Conservation (phyloP, 2,888 invertebrate species). For the Tridacna gigas region DNA sequence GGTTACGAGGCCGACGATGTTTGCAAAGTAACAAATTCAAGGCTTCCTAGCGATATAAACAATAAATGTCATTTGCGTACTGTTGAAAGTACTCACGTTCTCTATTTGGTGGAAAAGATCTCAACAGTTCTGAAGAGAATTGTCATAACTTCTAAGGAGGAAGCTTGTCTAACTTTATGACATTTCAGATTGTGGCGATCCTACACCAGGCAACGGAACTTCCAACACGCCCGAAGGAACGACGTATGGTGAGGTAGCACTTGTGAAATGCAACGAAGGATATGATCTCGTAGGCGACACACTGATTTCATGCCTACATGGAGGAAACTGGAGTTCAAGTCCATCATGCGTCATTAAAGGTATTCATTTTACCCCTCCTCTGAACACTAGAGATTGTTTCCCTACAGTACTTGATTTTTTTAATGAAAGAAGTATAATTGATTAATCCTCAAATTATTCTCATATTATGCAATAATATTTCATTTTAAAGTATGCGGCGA, state of each 20-base stretch:
- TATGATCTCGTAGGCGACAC: slow-evolving; percentile 19
- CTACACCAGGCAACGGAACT: slow-evolving; percentile 22
- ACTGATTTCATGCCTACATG: not conserved
- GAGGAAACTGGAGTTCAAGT: slow-evolving; percentile 32
- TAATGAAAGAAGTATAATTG: too few species aligned
- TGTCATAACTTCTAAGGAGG: too few species aligned
- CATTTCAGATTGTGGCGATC: slow-evolving; percentile 39
- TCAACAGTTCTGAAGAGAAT: too few species aligned
- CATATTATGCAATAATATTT: not conserved
- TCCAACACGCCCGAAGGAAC: slow-evolving; percentile 18
- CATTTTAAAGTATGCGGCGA: slow-evolving; percentile 7
- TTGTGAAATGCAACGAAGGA: slow-evolving; percentile 31
- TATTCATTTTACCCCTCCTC: not conserved
- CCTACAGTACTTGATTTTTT: too few species aligned
- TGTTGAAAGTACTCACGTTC: too few species aligned
- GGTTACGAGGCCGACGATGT: too few species aligned
- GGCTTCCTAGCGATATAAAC: too few species aligned
- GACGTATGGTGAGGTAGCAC: slow-evolving; percentile 11
- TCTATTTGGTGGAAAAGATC: too few species aligned
- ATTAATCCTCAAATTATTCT: not conserved
- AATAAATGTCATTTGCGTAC: too few species aligned
- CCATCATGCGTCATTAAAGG: slow-evolving; percentile 35
- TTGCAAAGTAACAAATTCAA: too few species aligned
- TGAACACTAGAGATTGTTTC: too few species aligned
- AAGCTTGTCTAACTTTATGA: too few species aligned